A percentile compares a stretch with the other conserved stretches of the same genome.
These are phyloP conservation scores for Xiphophorus hellerii DNA, from an alignment of 2,113 vertebrate genomes.

Conservation along the genomic window DNA sequence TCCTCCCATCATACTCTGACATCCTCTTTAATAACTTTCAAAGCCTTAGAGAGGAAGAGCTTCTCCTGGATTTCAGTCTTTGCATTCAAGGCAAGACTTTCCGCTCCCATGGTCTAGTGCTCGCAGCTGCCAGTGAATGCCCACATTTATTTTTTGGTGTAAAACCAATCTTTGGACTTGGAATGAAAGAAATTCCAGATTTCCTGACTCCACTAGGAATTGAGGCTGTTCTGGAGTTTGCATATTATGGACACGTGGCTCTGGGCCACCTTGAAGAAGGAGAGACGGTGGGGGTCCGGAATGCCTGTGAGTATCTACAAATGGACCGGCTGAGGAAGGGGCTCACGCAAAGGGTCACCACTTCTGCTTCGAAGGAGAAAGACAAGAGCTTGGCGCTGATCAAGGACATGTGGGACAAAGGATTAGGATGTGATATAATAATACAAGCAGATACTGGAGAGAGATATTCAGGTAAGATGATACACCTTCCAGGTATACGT, in stretches of 20 bases:
- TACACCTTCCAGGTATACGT: not conserved
- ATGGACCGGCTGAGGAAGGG: slow-evolving; percentile 16
- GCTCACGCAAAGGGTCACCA: not conserved
- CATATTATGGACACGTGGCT: slow-evolving; percentile 19
- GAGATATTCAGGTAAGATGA: slow-evolving; percentile 14
- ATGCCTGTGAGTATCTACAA: slow-evolving; percentile 10
- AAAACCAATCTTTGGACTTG: not conserved
- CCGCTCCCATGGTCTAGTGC: slow-evolving; percentile 19
- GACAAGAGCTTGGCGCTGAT: slow-evolving; percentile 23
- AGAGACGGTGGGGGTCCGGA: slow-evolving; percentile 11
- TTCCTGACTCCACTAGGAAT: slow-evolving; percentile 24
- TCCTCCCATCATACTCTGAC: slow-evolving; percentile 11
- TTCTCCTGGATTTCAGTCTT: slow-evolving; percentile 31
- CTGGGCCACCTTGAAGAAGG: slow-evolving; percentile 1
- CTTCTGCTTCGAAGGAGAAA: slow-evolving; percentile 9
- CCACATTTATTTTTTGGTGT: not conserved
- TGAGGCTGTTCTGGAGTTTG: slow-evolving; percentile 28
- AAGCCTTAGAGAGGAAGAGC: not conserved
- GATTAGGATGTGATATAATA: slow-evolving; percentile 21
- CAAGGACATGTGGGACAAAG: slow-evolving; percentile 29
- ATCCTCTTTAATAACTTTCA: slow-evolving; percentile 16
- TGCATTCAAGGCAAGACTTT: not conserved
- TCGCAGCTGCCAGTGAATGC: slow-evolving; percentile 29
- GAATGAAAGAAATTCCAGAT: not conserved
- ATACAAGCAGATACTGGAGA: slow-evolving; percentile 37